Percentiles rank a stretch among this genome's conserved stretches.
phyloP scores from a whole-genome alignment of 1,140 invertebrate genomes.

The Idris sp. region DNA sequence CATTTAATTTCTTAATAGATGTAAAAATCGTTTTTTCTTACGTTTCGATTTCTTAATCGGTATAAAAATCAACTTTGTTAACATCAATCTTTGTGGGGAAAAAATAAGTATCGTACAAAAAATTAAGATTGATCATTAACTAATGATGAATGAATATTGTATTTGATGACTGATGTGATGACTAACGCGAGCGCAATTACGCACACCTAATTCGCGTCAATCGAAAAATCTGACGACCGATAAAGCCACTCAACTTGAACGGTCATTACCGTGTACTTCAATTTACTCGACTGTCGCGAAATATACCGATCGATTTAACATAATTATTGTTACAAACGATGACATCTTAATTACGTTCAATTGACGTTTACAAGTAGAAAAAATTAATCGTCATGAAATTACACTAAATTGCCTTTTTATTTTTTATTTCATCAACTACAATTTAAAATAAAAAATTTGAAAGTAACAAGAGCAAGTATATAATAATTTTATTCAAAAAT shows the following conservation, averaged over 20 bases:
- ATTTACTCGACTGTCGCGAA: conserved; percentile 7
- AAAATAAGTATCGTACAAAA: no score
- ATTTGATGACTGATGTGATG: not conserved
- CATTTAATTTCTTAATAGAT: no score
- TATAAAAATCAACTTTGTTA: conserved; percentile 14
- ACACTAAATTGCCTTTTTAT: no score
- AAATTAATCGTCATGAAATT: no score
- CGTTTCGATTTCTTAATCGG: conserved; percentile 9
- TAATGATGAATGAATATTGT: no score
- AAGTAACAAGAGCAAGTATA: no score
- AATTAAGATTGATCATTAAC: no score
- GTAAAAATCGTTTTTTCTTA: no score
- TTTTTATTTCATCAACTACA: no score
- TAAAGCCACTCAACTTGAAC: conserved; percentile 54
- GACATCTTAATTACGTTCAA: conserved; percentile 12
- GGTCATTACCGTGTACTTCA: conserved; percentile 37
- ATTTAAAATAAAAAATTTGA: no score
- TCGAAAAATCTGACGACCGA: conserved; percentile 54
- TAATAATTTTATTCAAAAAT: no score
- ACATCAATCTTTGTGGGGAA: conserved; percentile 9
- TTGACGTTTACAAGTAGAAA: no score
- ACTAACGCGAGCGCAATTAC: conserved; percentile 22
- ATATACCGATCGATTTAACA: conserved; percentile 7
- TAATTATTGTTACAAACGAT: conserved; percentile 2
- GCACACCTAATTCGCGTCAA: conserved; percentile 43